Percentiles rank a stretch among this genome's conserved stretches.
Conservation (phyloP, 92 coral and sea anemone species). For the Epizoanthus stellaris region DNA sequence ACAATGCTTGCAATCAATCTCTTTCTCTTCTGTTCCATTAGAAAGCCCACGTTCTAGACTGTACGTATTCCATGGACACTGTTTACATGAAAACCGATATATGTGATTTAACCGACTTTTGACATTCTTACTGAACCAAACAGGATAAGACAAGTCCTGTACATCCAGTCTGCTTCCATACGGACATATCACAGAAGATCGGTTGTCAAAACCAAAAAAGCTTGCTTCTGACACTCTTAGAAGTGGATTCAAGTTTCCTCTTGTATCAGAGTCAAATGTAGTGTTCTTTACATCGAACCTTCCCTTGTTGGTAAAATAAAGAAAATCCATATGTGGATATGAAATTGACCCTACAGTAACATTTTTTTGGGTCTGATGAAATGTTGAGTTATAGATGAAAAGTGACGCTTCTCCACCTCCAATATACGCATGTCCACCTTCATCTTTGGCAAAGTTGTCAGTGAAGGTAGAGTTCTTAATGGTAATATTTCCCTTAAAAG, state of each 20-base stretch:
- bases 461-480: not conserved
- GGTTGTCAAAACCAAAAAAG: not conserved
- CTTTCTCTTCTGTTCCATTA: not conserved
- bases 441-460: not conserved
- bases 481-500: not conserved
- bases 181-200: not conserved
- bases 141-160: not conserved
- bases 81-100: not conserved
- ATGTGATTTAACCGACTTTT: not conserved
- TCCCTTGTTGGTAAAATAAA: not conserved
- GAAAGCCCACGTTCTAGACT: not conserved
- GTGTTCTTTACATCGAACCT: not conserved
- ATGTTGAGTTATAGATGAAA: not conserved
- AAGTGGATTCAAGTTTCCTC: not conserved
- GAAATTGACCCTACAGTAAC: not conserved
- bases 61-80: not conserved
- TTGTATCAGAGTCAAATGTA: not conserved
- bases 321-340: not conserved
- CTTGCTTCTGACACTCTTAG: not conserved
- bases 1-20: not conserved
- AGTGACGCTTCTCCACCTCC: not conserved
- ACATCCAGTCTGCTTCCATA: not conserved
- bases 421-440: not conserved
- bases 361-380: not conserved
- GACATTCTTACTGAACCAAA: not conserved